Evolutionary conservation across 2,888 invertebrate genomes (phyloP).

Genomic region (Schizaphis graminum): DNA sequence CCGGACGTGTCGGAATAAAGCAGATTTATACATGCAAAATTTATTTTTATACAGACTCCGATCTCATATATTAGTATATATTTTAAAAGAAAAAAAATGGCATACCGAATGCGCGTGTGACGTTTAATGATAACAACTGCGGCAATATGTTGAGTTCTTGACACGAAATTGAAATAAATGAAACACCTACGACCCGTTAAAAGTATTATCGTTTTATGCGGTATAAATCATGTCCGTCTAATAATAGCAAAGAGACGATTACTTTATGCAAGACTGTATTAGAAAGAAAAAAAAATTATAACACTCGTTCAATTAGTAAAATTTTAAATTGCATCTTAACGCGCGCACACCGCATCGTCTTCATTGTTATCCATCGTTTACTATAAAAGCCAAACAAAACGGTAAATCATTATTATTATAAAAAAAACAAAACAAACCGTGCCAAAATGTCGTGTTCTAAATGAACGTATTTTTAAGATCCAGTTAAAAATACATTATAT

Average conservation of each 20-base stretch:
- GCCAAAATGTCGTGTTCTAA: conserved; percentile 45
- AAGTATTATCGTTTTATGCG: neutral
- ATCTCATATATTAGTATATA: neutral
- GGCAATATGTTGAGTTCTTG: conserved; percentile 27
- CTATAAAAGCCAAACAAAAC: conserved; percentile 31
- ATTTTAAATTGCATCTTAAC: neutral
- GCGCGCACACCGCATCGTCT: neutral
- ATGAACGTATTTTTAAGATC: conserved; percentile 30
- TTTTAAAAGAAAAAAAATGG: neutral
- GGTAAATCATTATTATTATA: conserved; percentile 44
- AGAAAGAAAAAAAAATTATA: neutral
- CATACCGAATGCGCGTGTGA: neutral
- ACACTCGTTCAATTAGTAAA: conserved; percentile 44
- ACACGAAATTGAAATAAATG: conserved; percentile 44
- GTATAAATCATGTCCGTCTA: neutral
- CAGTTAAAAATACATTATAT: conserved; percentile 42
- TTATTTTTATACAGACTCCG: conserved; percentile 30
- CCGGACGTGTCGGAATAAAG: conserved; percentile 31
- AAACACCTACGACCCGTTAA: neutral
- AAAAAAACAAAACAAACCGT: conserved; percentile 28
- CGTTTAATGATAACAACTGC: conserved; percentile 9
- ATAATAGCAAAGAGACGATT: conserved; percentile 24
- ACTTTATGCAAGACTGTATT: neutral
- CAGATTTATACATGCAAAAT: conserved; percentile 23
- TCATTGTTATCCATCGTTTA: conserved; percentile 55